phyloP scores from a whole-genome alignment of 1,140 invertebrate genomes.

The Zaprionus ornatus region DNA sequence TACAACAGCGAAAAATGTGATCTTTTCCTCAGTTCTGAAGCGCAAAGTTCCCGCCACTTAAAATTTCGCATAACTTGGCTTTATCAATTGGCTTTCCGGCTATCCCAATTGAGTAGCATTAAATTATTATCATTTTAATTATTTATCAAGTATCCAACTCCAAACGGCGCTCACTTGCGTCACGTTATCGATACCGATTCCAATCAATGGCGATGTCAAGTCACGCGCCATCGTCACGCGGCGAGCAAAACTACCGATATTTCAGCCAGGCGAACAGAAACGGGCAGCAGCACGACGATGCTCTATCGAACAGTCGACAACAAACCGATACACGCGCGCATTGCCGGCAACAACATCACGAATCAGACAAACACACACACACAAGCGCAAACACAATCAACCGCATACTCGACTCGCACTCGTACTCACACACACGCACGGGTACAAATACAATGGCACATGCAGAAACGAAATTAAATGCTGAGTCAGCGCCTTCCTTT shows the following conservation, averaged over 20 bases:
- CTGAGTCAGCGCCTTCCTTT: constrained; percentile 50
- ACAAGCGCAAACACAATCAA: neutral
- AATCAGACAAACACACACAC: constrained; percentile 11
- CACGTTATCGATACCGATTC: constrained; percentile 70
- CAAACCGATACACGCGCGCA: constrained; percentile 52
- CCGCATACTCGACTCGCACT: constrained; percentile 7
- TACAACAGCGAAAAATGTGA: neutral
- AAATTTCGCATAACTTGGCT: neutral
- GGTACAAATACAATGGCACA: constrained; percentile 22
- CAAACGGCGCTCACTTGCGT: constrained; percentile 2
- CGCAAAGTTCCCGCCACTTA: neutral
- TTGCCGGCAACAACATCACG: constrained; percentile 1
- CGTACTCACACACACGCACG: constrained; percentile 3
- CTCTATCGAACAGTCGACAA: constrained; percentile 59
- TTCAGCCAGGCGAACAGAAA: constrained; percentile 67
- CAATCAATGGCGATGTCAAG: constrained; percentile 61
- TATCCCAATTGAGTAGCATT: neutral
- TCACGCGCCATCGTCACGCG: constrained; percentile 74
- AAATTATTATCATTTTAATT: neutral
- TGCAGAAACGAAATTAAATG: constrained; percentile 38
- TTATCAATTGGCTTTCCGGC: neutral
- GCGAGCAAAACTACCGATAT: constrained; percentile 83
- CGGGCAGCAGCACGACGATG: constrained; percentile 28
- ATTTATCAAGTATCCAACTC: constrained; percentile 6
- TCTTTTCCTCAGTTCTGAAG: neutral